Evolutionary conservation across 2,888 invertebrate species (phyloP).

Genomic region (Leistus spinibarbis): DNA sequence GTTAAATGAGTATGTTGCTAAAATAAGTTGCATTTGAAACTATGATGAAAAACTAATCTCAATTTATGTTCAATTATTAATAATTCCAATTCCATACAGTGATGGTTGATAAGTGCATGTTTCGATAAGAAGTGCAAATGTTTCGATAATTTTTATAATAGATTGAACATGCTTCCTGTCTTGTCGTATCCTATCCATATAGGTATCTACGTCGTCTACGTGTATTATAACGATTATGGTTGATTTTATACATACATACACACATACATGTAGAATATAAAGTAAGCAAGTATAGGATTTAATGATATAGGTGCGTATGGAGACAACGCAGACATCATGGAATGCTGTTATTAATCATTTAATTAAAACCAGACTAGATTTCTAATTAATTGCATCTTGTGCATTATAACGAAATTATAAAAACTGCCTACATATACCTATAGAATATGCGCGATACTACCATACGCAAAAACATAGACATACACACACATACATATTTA

Average conservation of each 20-base stretch:
- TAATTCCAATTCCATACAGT: background rate
- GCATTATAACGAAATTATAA: constrained; percentile 35
- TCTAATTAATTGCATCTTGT: constrained; percentile 41
- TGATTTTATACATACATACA: background rate
- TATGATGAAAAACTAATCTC: background rate
- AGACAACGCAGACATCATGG: constrained; percentile 36
- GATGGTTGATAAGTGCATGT: background rate
- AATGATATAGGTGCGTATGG: constrained; percentile 34
- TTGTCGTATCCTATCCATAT: background rate
- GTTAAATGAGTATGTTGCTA: no score
- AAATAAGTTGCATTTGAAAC: no score
- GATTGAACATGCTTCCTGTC: background rate
- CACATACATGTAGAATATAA: background rate
- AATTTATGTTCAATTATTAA: background rate
- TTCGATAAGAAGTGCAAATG: background rate
- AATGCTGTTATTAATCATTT: constrained; percentile 42
- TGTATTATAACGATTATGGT: background rate
- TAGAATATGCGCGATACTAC: no score
- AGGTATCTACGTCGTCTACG: background rate
- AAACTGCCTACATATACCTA: constrained; percentile 2
- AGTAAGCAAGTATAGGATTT: constrained; percentile 1
- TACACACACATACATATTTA: background rate
- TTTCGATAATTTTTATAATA: background rate
- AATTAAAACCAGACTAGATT: constrained; percentile 40
- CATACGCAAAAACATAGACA: background rate